phyloP scores from a whole-genome alignment of 1,140 invertebrate species.

The Venustaconcha ellipsiformis region DNA sequence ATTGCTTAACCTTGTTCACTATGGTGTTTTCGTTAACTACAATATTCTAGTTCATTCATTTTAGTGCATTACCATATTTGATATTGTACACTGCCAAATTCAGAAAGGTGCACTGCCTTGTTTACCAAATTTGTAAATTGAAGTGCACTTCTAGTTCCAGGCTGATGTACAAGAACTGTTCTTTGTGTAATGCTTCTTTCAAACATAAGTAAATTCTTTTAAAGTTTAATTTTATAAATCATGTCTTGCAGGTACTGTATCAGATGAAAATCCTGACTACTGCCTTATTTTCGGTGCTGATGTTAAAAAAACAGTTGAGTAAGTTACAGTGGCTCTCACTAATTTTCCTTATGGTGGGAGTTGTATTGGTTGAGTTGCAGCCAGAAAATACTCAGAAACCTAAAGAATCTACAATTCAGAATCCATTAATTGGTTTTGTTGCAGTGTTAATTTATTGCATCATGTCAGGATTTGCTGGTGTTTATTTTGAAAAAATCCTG shows the following conservation, averaged over 20 bases:
- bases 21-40: too few relatives aligned
- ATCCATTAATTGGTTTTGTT: conserved; percentile 83
- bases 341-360: conserved; percentile 85
- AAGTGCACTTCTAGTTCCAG: too few relatives aligned
- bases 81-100: too few relatives aligned
- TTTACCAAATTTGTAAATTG: too few relatives aligned
- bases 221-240: not conserved
- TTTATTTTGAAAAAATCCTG: conserved; percentile 99
- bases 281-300: conserved; percentile 94
- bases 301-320: conserved; percentile 84
- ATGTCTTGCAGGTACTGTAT: conserved; percentile 88
- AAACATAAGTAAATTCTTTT: too few relatives aligned
- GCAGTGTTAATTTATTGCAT: conserved; percentile 92
- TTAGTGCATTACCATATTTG: too few relatives aligned
- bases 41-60: too few relatives aligned
- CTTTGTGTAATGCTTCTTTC: too few relatives aligned
- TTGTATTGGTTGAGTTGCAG: conserved; percentile 75
- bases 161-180: too few relatives aligned
- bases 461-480: conserved; percentile 97
- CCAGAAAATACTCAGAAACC: conserved; percentile 18
- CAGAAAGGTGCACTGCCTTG: too few relatives aligned
- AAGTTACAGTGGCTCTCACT: conserved; percentile 90
- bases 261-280: conserved; percentile 99
- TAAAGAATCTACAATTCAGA: conserved; percentile 17
- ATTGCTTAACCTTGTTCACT: too few relatives aligned